These are phyloP conservation scores for Sicus ferrugineus DNA, from an alignment of 2,888 invertebrate species.

Conservation along the genomic window DNA sequence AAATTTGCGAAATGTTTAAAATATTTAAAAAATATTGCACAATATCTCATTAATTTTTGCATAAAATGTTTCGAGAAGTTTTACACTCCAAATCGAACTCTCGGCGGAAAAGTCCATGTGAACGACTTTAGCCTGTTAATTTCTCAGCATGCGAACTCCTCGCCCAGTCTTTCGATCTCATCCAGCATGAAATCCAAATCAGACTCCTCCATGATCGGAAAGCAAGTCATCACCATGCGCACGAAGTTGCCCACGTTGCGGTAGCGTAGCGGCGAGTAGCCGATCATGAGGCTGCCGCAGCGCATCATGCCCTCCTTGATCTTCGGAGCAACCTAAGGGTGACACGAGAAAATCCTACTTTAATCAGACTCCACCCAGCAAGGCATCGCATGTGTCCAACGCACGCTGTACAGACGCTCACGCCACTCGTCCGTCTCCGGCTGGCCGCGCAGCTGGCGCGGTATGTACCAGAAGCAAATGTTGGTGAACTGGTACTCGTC, in stretches of 20 bases:
- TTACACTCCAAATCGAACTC: no score
- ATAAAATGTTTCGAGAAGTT: no score
- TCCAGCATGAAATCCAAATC: slow-evolving; percentile 73
- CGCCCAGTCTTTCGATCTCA: slow-evolving; percentile 72
- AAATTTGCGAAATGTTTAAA: no score
- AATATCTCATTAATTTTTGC: no score
- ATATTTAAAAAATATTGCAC: no score
- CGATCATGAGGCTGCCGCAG: slow-evolving; percentile 76
- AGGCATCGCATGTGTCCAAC: slow-evolving; percentile 17
- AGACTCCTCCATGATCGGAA: slow-evolving; percentile 69
- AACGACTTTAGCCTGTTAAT: no score
- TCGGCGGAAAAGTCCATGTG: no score
- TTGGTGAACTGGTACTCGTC: slow-evolving; percentile 78
- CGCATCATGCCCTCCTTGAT: slow-evolving; percentile 76
- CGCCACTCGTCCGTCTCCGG: slow-evolving; percentile 67
- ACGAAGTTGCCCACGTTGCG: slow-evolving; percentile 77
- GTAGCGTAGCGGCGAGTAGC: slow-evolving; percentile 74
- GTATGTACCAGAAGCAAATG: slow-evolving; percentile 91
- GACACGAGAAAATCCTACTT: background rate
- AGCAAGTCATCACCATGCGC: slow-evolving; percentile 77
- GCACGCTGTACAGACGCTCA: slow-evolving; percentile 64
- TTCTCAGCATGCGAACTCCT: no score
- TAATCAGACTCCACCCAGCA: background rate
- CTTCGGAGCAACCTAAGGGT: slow-evolving; percentile 69
- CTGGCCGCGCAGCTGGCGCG: slow-evolving; percentile 64